phyloP scores from a whole-genome alignment of 2,113 vertebrate species.

The Cochlearius cochlearius region DNA sequence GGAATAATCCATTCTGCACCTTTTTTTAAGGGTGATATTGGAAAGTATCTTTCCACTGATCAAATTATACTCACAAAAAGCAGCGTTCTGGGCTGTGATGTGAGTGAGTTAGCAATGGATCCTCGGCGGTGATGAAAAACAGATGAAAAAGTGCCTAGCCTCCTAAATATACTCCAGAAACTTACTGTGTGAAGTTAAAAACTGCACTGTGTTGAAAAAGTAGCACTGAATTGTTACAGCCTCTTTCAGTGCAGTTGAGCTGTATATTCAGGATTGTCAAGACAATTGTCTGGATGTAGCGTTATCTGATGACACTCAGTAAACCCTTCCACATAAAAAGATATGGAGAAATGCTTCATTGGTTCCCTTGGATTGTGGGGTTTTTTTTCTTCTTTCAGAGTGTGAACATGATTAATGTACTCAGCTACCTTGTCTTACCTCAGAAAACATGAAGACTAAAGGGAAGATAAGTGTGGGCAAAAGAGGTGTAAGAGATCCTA shows the following conservation, averaged over 20 bases:
- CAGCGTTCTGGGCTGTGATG: background rate
- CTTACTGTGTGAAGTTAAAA: background rate
- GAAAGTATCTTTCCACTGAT: background rate
- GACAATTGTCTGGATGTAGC: slow-evolving; percentile 23
- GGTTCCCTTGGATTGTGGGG: background rate
- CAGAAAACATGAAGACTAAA: background rate
- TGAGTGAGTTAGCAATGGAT: background rate
- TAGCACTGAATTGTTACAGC: background rate
- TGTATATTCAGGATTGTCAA: slow-evolving; percentile 1
- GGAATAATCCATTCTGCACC: background rate
- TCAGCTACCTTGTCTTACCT: background rate
- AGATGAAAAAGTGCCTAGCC: background rate
- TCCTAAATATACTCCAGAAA: background rate
- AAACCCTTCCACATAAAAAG: slow-evolving; percentile 24
- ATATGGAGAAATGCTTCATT: background rate
- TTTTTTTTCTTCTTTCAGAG: background rate
- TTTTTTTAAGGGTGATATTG: background rate
- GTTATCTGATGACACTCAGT: slow-evolving; percentile 36
- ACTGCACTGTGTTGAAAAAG: background rate
- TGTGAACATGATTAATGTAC: slow-evolving; percentile 41
- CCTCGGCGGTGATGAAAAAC: background rate
- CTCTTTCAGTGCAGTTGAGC: background rate
- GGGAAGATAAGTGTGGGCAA: background rate
- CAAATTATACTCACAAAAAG: background rate
- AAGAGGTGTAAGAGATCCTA: background rate